Evolutionary conservation across 2,888 invertebrate genomes (phyloP).

Genomic region (Diaphora mendica): DNA sequence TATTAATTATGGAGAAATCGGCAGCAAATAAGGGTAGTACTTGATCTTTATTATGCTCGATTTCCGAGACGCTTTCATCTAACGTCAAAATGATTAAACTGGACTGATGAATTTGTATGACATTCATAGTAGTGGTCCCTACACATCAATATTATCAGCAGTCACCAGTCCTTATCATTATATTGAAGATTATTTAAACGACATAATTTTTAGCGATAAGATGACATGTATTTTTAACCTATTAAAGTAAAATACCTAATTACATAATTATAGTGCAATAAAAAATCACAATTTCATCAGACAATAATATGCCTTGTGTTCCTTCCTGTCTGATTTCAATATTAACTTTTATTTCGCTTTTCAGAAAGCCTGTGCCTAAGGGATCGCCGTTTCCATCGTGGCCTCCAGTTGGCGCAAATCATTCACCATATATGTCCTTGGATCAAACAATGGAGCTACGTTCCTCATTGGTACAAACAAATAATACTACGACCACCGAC

Average conservation of each 20-base stretch:
- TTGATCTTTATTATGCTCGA: no score
- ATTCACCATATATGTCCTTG: conserved; percentile 50
- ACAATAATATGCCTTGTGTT: background rate
- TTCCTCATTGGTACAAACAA: no score
- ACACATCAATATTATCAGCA: no score
- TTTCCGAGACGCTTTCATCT: no score
- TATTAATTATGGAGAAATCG: no score
- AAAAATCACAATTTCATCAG: background rate
- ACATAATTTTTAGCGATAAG: background rate
- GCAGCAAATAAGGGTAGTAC: no score
- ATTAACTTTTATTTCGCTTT: conserved; percentile 9
- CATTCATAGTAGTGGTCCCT: no score
- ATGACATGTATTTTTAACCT: background rate
- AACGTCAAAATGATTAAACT: no score
- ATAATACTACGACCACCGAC: no score
- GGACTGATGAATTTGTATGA: no score
- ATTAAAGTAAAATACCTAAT: background rate
- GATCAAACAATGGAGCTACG: conserved; percentile 41
- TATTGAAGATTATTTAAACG: background rate
- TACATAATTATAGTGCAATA: background rate
- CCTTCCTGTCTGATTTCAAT: background rate
- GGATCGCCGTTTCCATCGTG: conserved; percentile 47
- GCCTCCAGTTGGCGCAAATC: conserved; percentile 37
- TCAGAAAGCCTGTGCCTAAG: conserved; percentile 55
- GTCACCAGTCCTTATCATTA: background rate